A percentile compares a stretch with the other conserved stretches of the same genome.
phyloP scores from a whole-genome alignment of 1,140 invertebrate species.

The Micrasema longulum region DNA sequence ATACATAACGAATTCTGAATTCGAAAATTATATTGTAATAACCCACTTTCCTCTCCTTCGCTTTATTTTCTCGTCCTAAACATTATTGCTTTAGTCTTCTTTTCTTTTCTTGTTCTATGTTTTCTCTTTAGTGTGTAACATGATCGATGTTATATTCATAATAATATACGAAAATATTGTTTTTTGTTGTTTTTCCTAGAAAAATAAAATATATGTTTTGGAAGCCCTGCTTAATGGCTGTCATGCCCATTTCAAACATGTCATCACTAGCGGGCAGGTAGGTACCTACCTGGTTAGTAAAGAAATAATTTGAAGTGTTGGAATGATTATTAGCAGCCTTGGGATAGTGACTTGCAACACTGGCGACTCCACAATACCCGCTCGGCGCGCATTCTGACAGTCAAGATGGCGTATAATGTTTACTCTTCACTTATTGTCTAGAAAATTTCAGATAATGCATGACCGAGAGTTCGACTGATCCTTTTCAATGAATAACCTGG shows the following conservation, averaged over 20 bases:
- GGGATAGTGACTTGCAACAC: conserved; percentile 45
- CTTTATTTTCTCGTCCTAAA: too few relatives aligned
- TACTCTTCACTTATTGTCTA: conserved; percentile 33
- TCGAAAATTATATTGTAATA: too few relatives aligned
- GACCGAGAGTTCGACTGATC: neutral
- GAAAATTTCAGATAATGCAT: conserved; percentile 11
- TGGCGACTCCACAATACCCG: neutral
- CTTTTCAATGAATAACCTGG: neutral
- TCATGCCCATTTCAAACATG: conserved; percentile 41
- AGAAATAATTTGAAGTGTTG: conserved; percentile 43
- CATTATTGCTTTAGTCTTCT: too few relatives aligned
- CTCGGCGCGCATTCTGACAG: conserved; percentile 19
- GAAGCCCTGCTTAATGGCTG: neutral
- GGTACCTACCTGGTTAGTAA: conserved; percentile 15
- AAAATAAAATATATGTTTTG: too few relatives aligned
- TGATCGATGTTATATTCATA: too few relatives aligned
- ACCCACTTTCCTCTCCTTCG: too few relatives aligned
- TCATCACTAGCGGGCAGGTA: conserved; percentile 18
- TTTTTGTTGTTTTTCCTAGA: too few relatives aligned
- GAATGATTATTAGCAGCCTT: conserved; percentile 52
- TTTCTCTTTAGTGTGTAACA: too few relatives aligned
- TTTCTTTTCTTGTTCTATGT: too few relatives aligned
- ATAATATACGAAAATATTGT: too few relatives aligned
- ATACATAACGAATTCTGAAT: too few relatives aligned
- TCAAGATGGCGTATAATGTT: conserved; percentile 36